phyloP scores from a whole-genome alignment of 2,113 vertebrate genomes.

The Pagrus major region DNA sequence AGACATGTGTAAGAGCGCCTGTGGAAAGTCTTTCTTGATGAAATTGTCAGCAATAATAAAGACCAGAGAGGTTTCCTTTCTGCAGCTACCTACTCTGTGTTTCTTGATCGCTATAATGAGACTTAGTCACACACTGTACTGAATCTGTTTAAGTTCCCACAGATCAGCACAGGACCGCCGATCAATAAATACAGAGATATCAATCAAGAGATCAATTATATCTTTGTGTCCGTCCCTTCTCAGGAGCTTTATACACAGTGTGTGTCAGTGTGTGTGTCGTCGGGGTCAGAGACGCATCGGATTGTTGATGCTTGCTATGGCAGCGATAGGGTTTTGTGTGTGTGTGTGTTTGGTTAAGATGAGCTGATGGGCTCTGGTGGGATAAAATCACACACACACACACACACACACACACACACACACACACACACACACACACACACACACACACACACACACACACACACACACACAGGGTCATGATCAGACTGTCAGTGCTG shows the following conservation, averaged over 20 bases:
- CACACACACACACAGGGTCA: neutral
- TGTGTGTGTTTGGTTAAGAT: slow-evolving; percentile 37
- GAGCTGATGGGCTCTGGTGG: slow-evolving; percentile 33
- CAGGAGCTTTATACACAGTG: neutral
- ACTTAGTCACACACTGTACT: neutral
- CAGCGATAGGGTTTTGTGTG: slow-evolving; percentile 4
- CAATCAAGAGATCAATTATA: neutral
- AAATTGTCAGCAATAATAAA: neutral
- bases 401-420: no score
- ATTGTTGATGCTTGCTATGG: slow-evolving; percentile 41
- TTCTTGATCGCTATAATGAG: neutral
- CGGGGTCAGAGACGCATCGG: neutral
- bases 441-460: slow-evolving; percentile 42
- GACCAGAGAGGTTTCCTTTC: neutral
- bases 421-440: no score
- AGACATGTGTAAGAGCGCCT: neutral
- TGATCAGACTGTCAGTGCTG: slow-evolving; percentile 38
- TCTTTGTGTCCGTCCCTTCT: neutral
- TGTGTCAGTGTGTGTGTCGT: slow-evolving; percentile 1
- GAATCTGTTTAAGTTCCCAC: no score
- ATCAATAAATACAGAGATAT: neutral
- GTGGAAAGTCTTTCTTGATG: neutral
- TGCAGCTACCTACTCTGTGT: neutral
- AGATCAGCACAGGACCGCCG: neutral
- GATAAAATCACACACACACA: slow-evolving; percentile 35